phyloP scores from a whole-genome alignment of 2,888 invertebrate genomes.

The Drosophila emarginata region DNA sequence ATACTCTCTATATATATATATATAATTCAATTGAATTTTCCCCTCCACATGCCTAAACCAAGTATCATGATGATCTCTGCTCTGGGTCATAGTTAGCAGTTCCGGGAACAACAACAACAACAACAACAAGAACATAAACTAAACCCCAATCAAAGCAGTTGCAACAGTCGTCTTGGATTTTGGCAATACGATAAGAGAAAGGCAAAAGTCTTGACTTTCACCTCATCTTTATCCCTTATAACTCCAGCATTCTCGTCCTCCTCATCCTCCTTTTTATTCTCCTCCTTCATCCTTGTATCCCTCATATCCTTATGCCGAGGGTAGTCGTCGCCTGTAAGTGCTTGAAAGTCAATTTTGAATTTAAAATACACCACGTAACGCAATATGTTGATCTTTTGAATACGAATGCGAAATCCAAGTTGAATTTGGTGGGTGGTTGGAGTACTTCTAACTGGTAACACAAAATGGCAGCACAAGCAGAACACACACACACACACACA shows the following conservation, averaged over 20 bases:
- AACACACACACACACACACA: slow-evolving; percentile 32
- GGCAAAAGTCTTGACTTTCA: slow-evolving; percentile 21
- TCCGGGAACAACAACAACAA: background rate
- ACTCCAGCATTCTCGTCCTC: background rate
- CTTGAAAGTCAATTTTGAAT: slow-evolving; percentile 77
- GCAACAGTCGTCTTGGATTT: slow-evolving; percentile 1
- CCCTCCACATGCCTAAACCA: background rate
- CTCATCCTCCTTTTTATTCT: background rate
- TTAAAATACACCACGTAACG: slow-evolving; percentile 76
- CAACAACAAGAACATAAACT: background rate
- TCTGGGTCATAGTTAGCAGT: background rate
- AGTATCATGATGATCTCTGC: background rate
- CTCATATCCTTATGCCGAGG: background rate
- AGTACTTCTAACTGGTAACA: slow-evolving; percentile 22
- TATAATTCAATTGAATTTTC: background rate
- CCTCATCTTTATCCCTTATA: background rate
- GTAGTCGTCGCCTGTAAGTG: slow-evolving; percentile 56
- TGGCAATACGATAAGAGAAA: slow-evolving; percentile 21
- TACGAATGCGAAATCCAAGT: slow-evolving; percentile 62
- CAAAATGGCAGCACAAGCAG: slow-evolving; percentile 61
- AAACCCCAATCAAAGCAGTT: slow-evolving; percentile 5
- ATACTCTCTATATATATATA: background rate
- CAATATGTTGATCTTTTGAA: slow-evolving; percentile 77
- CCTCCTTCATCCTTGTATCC: background rate
- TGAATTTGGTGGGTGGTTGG: slow-evolving; percentile 15